A percentile compares a stretch with the other conserved stretches of the same genome.
These are phyloP conservation scores for Bombycilla garrulus DNA, from an alignment of 2,113 vertebrate species.

Conservation along the genomic window DNA sequence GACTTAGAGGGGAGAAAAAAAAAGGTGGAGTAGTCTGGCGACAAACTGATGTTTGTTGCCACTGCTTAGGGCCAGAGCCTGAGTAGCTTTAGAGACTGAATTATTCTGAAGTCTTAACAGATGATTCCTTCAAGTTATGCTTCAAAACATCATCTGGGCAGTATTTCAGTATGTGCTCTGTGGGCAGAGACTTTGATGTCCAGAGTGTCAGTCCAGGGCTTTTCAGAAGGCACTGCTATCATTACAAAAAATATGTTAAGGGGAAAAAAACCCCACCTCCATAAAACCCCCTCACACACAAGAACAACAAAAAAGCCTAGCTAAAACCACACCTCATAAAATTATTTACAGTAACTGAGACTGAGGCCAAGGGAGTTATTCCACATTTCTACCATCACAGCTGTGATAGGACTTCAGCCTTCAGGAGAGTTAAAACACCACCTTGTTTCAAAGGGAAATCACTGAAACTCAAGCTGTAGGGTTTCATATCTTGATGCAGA, in stretches of 20 bases:
- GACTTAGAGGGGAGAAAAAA: background rate
- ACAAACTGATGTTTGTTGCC: background rate
- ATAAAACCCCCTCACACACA: background rate
- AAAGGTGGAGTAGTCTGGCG: background rate
- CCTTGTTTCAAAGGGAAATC: conserved; percentile 14
- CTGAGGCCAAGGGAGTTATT: background rate
- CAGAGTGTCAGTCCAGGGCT: background rate
- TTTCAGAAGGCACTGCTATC: background rate
- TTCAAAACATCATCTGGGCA: background rate
- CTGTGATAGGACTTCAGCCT: background rate
- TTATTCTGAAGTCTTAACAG: background rate
- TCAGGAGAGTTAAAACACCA: background rate
- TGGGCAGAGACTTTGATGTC: background rate
- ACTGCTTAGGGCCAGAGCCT: background rate
- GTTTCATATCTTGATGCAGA: background rate
- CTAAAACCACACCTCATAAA: background rate
- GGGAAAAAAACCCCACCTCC: background rate
- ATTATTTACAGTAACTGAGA: background rate
- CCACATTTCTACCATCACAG: background rate
- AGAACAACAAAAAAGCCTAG: background rate
- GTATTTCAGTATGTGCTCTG: background rate
- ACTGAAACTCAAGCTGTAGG: background rate
- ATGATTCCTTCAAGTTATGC: background rate
- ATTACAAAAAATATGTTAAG: background rate
- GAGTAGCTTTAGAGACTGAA: background rate